Evolutionary conservation across 1,140 invertebrate genomes (phyloP).

Genomic region (Anagrus nilaparvatae): DNA sequence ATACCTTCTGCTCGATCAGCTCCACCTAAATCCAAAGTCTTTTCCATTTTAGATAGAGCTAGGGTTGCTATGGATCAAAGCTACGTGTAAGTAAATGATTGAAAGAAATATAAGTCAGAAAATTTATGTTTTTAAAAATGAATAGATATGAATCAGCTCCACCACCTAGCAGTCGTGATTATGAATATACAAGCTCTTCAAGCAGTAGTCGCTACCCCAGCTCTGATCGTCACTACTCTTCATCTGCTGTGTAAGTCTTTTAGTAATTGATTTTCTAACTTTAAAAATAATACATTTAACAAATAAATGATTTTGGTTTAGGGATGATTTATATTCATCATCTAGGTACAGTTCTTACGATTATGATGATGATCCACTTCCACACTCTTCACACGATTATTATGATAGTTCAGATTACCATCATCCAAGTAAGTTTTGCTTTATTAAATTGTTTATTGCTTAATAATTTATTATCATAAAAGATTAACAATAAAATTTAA

Average conservation of each 20-base stretch:
- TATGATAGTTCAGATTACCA: constrained; percentile 38
- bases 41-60: constrained; percentile 72
- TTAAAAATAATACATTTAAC: not conserved
- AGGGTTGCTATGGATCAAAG: constrained; percentile 68
- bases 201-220: constrained; percentile 25
- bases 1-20: constrained; percentile 43
- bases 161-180: constrained; percentile 27
- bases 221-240: constrained; percentile 28
- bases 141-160: constrained; percentile 27
- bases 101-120: no score
- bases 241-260: constrained; percentile 28
- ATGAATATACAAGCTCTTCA: constrained; percentile 28
- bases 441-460: constrained; percentile 9
- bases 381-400: constrained; percentile 37
- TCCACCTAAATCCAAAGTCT: constrained; percentile 65
- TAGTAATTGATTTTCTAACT: no score
- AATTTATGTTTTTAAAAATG: not conserved
- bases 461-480: no score
- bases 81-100: constrained; percentile 45
- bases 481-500: no score
- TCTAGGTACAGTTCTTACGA: constrained; percentile 34
- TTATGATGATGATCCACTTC: constrained; percentile 35
- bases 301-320: constrained; percentile 11
- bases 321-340: constrained; percentile 31
- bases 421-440: constrained; percentile 36